A percentile compares a stretch with the other conserved stretches of the same genome.
Conservation (phyloP, 1,140 invertebrate genomes). For the Notospermus geniculatus region DNA sequence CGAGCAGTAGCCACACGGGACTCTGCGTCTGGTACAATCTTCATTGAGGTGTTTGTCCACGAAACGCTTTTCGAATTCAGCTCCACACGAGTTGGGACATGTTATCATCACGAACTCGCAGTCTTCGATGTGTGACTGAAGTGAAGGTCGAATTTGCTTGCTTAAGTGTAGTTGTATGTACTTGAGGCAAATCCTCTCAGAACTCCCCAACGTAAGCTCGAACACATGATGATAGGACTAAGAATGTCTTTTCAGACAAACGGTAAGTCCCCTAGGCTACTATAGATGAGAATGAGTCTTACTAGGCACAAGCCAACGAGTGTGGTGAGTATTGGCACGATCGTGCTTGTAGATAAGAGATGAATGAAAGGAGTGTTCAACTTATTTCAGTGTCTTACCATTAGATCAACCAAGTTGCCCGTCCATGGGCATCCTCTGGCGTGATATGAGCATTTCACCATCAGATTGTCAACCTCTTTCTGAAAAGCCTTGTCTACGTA, state of each 20-base stretch:
- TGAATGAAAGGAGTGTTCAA: too few species aligned
- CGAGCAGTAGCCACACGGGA: constrained; percentile 80
- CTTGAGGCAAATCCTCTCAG: too few species aligned
- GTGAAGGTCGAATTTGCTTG: constrained; percentile 24
- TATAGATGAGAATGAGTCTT: too few species aligned
- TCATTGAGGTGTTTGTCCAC: constrained; percentile 87
- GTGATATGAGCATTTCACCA: constrained; percentile 86
- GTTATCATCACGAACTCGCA: constrained; percentile 86
- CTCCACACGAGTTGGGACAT: constrained; percentile 85
- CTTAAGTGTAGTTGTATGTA: too few species aligned
- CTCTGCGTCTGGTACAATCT: constrained; percentile 77
- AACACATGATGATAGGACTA: too few species aligned
- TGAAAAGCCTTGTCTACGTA: constrained; percentile 39
- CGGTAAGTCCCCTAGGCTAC: too few species aligned
- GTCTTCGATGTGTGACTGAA: constrained; percentile 80
- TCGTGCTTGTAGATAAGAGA: too few species aligned
- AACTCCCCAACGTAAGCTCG: too few species aligned
- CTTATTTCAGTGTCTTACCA: constrained; percentile 61
- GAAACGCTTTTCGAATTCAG: constrained; percentile 77
- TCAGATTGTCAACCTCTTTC: constrained; percentile 35
- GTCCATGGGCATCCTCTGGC: constrained; percentile 92
- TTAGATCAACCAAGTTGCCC: constrained; percentile 82
- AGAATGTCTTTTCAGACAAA: too few species aligned
- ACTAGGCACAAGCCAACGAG: too few species aligned
- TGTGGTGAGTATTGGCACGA: too few species aligned